Conservation (phyloP, 2,113 vertebrate species). For the Aphyosemion australe region DNA sequence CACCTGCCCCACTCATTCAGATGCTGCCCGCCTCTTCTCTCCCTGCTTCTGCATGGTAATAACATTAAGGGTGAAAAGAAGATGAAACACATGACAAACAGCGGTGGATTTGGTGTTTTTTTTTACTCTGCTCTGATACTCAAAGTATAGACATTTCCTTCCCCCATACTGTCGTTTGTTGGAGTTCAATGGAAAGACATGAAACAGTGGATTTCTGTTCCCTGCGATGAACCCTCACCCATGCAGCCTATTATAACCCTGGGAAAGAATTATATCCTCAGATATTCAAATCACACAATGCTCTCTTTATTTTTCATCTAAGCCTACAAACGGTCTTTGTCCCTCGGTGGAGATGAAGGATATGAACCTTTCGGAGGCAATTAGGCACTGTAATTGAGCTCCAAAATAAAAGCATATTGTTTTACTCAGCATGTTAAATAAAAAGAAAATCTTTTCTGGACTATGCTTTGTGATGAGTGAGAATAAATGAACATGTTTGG, state of each 20-base stretch:
- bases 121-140: slow-evolving; percentile 8
- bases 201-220: slow-evolving; percentile 72
- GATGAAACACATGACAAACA: background rate
- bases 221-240: slow-evolving; percentile 45
- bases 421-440: background rate
- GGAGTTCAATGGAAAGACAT: slow-evolving; percentile 42
- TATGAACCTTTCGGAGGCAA: background rate
- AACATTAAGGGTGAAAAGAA: slow-evolving; percentile 28
- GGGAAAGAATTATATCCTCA: slow-evolving; percentile 32
- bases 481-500: too few relatives aligned
- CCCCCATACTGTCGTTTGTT: slow-evolving; percentile 33
- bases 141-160: too few relatives aligned
- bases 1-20: slow-evolving; percentile 74
- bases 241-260: slow-evolving; percentile 39
- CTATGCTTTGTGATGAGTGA: background rate
- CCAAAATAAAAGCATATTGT: slow-evolving; percentile 4
- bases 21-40: slow-evolving; percentile 34
- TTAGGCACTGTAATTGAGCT: slow-evolving; percentile 11
- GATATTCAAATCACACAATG: slow-evolving; percentile 58
- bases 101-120: background rate
- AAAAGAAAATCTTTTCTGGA: background rate
- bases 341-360: slow-evolving; percentile 26
- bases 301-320: slow-evolving; percentile 62
- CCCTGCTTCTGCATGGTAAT: slow-evolving; percentile 40
- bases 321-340: slow-evolving; percentile 16